A percentile compares a stretch with the other conserved stretches of the same genome.
Evolutionary conservation across 2,113 vertebrate species (phyloP).

Genomic region (Cinclus mexicanus): DNA sequence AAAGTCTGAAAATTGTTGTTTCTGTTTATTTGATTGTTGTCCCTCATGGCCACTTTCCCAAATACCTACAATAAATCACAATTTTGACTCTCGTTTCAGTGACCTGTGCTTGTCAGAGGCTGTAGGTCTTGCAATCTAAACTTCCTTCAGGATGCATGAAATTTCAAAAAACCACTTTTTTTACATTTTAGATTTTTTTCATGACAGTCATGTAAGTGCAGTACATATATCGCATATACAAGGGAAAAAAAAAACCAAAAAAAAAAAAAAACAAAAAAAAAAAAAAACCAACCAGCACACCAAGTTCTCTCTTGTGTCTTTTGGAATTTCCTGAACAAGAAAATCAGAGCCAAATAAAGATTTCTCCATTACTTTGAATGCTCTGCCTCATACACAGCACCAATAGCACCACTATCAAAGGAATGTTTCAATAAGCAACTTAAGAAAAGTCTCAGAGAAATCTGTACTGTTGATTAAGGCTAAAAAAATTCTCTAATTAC

Average conservation of each 20-base stretch:
- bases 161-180: neutral
- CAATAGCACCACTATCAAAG: neutral
- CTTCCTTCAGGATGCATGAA: neutral
- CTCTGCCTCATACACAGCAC: neutral
- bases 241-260: neutral
- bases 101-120: neutral
- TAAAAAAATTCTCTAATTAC: slow-evolving; percentile 58
- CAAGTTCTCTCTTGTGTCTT: neutral
- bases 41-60: slow-evolving; percentile 97
- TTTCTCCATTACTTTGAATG: neutral
- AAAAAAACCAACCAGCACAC: neutral
- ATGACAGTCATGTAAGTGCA: neutral
- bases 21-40: slow-evolving; percentile 95
- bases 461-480: neutral
- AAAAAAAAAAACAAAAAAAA: no score
- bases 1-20: slow-evolving; percentile 99
- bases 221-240: neutral
- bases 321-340: neutral
- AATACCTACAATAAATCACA: slow-evolving; percentile 83
- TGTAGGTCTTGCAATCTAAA: neutral
- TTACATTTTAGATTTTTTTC: neutral
- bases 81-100: neutral
- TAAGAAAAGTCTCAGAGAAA: neutral
- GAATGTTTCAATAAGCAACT: neutral
- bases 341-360: neutral